Conservation (phyloP, 2,888 invertebrate genomes). For the Yponomeuta plumbellus region DNA sequence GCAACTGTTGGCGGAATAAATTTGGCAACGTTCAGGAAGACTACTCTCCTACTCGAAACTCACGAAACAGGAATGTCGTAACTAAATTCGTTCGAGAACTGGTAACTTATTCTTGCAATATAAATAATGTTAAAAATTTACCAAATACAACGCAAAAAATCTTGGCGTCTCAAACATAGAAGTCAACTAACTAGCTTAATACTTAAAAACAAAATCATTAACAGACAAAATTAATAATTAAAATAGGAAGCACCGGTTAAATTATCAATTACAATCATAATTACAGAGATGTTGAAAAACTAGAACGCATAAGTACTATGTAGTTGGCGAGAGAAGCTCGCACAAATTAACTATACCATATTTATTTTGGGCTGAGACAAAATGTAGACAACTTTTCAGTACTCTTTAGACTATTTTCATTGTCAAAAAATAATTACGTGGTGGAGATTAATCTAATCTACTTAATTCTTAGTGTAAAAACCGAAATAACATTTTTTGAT, state of each 20-base stretch:
- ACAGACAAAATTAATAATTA: constrained; percentile 72
- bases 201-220: constrained; percentile 61
- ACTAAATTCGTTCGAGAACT: constrained; percentile 72
- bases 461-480: no score
- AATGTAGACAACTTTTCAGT: no score
- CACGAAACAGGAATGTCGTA: constrained; percentile 72
- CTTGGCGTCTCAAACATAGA: constrained; percentile 54
- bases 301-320: constrained; percentile 25
- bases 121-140: constrained; percentile 41
- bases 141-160: constrained; percentile 34
- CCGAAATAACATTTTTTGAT: no score
- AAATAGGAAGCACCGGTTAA: constrained; percentile 71
- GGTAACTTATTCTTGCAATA: constrained; percentile 65
- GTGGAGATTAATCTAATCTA: no score
- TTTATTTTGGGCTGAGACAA: no score
- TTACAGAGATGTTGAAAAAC: constrained; percentile 20
- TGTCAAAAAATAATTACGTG: no score
- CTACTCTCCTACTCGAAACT: constrained; percentile 67
- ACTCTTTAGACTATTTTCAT: no score
- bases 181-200: constrained; percentile 47
- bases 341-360: no score
- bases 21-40: constrained; percentile 77
- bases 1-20: constrained; percentile 70
- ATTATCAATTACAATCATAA: constrained; percentile 34
- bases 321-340: not conserved